Conservation (phyloP, 2,113 vertebrate species). For the Pungitius pungitius region DNA sequence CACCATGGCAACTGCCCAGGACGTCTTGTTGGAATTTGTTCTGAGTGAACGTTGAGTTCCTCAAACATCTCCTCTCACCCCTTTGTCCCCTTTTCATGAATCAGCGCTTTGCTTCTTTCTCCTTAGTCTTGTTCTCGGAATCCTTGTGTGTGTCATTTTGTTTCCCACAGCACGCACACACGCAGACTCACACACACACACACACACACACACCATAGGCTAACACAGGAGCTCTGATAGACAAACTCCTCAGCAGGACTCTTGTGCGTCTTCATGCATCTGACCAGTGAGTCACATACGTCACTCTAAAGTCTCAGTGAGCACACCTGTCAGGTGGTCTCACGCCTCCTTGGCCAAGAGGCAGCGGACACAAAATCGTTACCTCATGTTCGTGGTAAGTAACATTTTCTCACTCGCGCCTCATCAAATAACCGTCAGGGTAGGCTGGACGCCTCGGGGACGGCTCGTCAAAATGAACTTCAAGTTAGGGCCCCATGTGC, state of each 20-base stretch:
- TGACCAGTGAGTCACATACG: no score
- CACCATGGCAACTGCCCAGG: not conserved
- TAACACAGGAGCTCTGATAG: not conserved
- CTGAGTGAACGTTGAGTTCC: not conserved
- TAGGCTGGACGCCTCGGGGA: no score
- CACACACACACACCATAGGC: not conserved
- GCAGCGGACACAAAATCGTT: no score
- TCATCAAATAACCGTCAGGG: no score
- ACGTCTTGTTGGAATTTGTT: conserved; percentile 4
- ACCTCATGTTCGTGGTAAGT: no score
- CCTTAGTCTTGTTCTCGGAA: not conserved
- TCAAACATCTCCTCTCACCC: not conserved
- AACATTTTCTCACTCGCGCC: no score
- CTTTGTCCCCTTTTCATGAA: not conserved
- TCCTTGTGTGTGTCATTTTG: not conserved
- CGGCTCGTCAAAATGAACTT: no score
- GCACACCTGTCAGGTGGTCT: no score
- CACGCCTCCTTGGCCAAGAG: no score
- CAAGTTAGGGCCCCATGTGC: no score
- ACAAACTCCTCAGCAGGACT: not conserved
- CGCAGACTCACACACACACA: not conserved
- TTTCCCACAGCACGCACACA: not conserved
- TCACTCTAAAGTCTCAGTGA: no score
- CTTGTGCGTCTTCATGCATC: no score
- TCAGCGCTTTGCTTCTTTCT: not conserved